These are phyloP conservation scores for Eufriesea mexicana DNA, from an alignment of 1,140 invertebrate species.

Conservation along the genomic window DNA sequence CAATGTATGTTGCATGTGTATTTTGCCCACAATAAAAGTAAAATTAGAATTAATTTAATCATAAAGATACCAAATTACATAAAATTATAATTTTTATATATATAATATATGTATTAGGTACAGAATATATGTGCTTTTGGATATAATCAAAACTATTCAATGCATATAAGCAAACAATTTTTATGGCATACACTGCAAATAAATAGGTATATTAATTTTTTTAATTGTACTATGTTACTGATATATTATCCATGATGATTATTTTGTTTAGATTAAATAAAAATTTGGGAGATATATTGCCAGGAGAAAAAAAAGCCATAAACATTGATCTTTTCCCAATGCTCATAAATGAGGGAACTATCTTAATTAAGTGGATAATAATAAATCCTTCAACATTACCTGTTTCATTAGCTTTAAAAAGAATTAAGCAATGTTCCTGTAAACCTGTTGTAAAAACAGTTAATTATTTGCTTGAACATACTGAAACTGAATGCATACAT, in stretches of 20 bases:
- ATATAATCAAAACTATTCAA: slow-evolving; percentile 9
- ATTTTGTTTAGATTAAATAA: slow-evolving; percentile 66
- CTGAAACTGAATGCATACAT: slow-evolving; percentile 62
- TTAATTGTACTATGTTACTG: not conserved
- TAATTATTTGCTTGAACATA: slow-evolving; percentile 42
- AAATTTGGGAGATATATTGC: slow-evolving; percentile 54
- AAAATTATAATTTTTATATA: slow-evolving; percentile 18
- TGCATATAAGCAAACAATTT: slow-evolving; percentile 63
- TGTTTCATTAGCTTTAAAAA: slow-evolving; percentile 61
- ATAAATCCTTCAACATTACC: slow-evolving; percentile 56
- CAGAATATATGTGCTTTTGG: slow-evolving; percentile 67
- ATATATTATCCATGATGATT: not conserved
- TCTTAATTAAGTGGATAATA: slow-evolving; percentile 68
- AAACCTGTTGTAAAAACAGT: slow-evolving; percentile 53
- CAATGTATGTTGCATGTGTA: slow-evolving; percentile 64
- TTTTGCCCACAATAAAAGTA: slow-evolving; percentile 70
- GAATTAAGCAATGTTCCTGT: slow-evolving; percentile 65
- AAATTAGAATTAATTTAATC: slow-evolving; percentile 19
- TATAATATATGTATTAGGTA: slow-evolving; percentile 54
- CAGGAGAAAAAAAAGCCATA: slow-evolving; percentile 49
- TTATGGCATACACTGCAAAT: slow-evolving; percentile 70
- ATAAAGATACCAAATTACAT: not conserved
- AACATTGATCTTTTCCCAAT: slow-evolving; percentile 59
- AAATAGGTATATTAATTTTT: slow-evolving; percentile 62
- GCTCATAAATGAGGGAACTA: slow-evolving; percentile 44